A percentile compares a stretch with the other conserved stretches of the same genome.
Conservation (phyloP, 1,140 invertebrate species). For the Hyles vespertilio region DNA sequence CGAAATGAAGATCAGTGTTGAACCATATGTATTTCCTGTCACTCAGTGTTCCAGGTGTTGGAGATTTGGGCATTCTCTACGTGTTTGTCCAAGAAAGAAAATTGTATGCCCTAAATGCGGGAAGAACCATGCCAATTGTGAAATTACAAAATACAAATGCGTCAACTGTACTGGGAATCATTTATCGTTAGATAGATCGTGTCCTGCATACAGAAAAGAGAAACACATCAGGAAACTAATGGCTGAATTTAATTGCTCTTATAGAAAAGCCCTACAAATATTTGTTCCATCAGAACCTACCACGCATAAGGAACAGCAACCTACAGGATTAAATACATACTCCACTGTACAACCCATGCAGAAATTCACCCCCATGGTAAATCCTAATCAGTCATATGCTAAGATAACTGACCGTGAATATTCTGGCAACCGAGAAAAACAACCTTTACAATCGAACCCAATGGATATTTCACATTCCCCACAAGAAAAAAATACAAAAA, state of each 20-base stretch:
- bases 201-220: slow-evolving; percentile 21
- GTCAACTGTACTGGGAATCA: slow-evolving; percentile 18
- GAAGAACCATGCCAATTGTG: slow-evolving; percentile 16
- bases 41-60: slow-evolving; percentile 23
- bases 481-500: too few relatives aligned
- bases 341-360: not conserved
- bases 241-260: slow-evolving; percentile 7
- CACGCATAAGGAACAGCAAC: not conserved
- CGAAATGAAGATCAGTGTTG: slow-evolving; percentile 14
- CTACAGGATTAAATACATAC: too few relatives aligned
- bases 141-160: slow-evolving; percentile 16
- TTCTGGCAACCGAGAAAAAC: not conserved
- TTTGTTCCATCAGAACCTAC: not conserved
- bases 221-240: slow-evolving; percentile 20
- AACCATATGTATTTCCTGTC: slow-evolving; percentile 23
- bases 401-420: too few relatives aligned
- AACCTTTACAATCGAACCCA: too few relatives aligned
- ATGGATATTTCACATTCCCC: too few relatives aligned
- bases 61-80: slow-evolving; percentile 18
- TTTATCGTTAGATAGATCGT: slow-evolving; percentile 13
- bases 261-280: slow-evolving; percentile 1
- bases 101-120: slow-evolving; percentile 28
- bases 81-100: slow-evolving; percentile 16
- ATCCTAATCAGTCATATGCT: too few relatives aligned
- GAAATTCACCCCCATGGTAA: not conserved